Evolutionary conservation across 2,888 invertebrate species (phyloP).

Genomic region (Podabrus alpinus): DNA sequence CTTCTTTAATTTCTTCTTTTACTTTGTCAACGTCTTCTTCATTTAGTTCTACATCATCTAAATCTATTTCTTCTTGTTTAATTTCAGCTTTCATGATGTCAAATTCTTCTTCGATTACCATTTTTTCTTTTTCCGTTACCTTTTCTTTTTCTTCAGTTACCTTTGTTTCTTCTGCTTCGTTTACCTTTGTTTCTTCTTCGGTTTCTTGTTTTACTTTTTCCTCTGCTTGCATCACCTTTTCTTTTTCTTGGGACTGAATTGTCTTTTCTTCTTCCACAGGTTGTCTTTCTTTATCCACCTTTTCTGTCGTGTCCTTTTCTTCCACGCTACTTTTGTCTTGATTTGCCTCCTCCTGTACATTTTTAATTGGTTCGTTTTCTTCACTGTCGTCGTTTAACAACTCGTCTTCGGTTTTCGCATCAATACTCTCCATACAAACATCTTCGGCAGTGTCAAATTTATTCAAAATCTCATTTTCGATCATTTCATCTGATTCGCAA

Average conservation of each 20-base stretch:
- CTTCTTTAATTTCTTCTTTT: neutral
- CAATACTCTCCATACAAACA: constrained; percentile 18
- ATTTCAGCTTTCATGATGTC: no score
- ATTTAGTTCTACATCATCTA: no score
- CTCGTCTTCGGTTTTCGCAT: constrained; percentile 37
- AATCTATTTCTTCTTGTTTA: no score
- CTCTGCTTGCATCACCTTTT: no score
- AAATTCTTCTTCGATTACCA: neutral
- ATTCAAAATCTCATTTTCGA: constrained; percentile 8
- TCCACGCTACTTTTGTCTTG: neutral
- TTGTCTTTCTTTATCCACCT: constrained; percentile 1
- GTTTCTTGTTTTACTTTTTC: no score
- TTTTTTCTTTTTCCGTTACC: neutral
- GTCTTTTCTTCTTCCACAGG: neutral
- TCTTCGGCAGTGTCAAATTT: constrained; percentile 39
- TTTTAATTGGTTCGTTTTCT: neutral
- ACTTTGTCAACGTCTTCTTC: neutral
- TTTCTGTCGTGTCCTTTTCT: constrained; percentile 4
- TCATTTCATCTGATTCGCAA: neutral
- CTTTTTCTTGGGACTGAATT: no score
- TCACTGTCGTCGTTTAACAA: constrained; percentile 22
- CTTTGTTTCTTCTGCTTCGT: no score
- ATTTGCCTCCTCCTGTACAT: neutral
- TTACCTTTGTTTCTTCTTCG: neutral
- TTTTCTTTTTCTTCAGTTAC: neutral